Conservation (phyloP, 2,888 invertebrate species). For the Antitype chi region DNA sequence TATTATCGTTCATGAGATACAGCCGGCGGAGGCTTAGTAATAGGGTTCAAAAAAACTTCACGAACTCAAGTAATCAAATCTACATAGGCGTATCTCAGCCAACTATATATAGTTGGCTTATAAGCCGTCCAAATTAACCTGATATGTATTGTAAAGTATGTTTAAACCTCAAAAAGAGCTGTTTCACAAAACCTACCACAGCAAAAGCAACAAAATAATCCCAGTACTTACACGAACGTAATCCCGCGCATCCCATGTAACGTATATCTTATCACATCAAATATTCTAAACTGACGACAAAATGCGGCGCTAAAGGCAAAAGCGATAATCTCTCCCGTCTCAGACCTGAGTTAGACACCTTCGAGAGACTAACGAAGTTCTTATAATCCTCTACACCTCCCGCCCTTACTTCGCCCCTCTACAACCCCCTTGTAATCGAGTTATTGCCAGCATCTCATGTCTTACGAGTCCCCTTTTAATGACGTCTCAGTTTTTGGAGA, state of each 20-base stretch:
- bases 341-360: conserved; percentile 88
- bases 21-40: too few species aligned
- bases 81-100: too few species aligned
- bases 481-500: conserved; percentile 71
- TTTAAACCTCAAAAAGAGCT: not conserved
- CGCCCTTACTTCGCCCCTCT: conserved; percentile 65
- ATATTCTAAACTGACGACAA: conserved; percentile 80
- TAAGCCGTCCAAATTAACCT: too few species aligned
- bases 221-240: conserved; percentile 37
- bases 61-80: too few species aligned
- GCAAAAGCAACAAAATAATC: conserved; percentile 36
- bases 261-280: conserved; percentile 70
- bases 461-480: conserved; percentile 79
- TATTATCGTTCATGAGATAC: too few species aligned
- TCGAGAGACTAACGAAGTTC: conserved; percentile 89
- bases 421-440: conserved; percentile 81
- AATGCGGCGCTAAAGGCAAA: conserved; percentile 83
- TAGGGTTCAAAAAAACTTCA: too few species aligned
- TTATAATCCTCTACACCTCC: conserved; percentile 82
- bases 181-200: not conserved
- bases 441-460: conserved; percentile 88
- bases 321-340: conserved; percentile 87
- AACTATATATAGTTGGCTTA: too few species aligned
- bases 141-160: not conserved
- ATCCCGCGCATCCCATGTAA: conserved; percentile 57